Evolutionary conservation across 2,797 vertebrate species (phyloP).

Genomic region (Crenichthys baileyi): DNA sequence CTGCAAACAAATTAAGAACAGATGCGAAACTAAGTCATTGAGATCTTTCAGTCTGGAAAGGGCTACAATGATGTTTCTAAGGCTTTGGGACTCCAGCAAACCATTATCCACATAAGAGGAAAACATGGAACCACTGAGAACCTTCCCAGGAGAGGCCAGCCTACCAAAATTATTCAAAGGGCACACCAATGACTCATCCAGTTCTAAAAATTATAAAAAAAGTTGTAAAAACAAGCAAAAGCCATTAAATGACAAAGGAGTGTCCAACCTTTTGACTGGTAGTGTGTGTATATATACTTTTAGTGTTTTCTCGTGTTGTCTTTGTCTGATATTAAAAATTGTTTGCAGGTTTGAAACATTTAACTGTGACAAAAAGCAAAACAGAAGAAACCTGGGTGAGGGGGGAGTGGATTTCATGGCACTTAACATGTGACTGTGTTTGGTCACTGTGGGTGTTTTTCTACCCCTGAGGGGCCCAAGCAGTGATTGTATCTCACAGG

Average conservation of each 20-base stretch:
- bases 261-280: no score
- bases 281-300: neutral
- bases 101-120: no score
- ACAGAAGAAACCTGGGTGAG: no score
- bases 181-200: neutral
- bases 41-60: no score
- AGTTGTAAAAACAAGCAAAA: no score
- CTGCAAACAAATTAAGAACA: no score
- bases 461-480: conserved; percentile 74
- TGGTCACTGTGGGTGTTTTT: conserved; percentile 32
- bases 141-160: no score
- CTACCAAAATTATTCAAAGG: neutral
- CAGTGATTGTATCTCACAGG: conserved; percentile 93
- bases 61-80: no score
- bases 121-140: no score
- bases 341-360: neutral
- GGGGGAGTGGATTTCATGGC: neutral
- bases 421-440: conserved; percentile 42
- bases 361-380: neutral
- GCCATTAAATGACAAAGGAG: no score
- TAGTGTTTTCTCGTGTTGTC: neutral
- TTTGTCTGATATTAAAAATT: neutral
- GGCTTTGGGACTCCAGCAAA: no score
- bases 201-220: neutral
- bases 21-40: no score